These are phyloP conservation scores for Passer montanus DNA, from an alignment of 2,113 vertebrate species.

Conservation along the genomic window DNA sequence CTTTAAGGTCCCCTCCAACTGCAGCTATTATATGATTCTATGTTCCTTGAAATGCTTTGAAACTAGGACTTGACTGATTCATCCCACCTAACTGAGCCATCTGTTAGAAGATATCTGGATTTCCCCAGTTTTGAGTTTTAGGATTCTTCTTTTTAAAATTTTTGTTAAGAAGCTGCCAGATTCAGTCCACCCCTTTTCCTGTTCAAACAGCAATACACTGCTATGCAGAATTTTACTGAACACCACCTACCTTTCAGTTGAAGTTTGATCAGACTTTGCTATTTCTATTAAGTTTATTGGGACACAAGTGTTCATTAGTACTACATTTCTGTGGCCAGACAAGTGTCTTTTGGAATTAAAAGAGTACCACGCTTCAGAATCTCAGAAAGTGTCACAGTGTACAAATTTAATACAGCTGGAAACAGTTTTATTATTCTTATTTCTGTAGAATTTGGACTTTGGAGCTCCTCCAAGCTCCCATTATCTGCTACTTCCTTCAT, in stretches of 20 bases:
- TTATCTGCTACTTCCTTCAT: not conserved
- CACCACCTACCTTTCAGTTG: not conserved
- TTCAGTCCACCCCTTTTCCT: not conserved
- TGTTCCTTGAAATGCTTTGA: not conserved
- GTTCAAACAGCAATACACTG: not conserved
- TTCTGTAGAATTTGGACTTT: not conserved
- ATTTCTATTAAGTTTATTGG: not conserved
- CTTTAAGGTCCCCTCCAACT: not conserved
- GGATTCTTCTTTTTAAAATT: not conserved
- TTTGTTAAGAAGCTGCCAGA: not conserved
- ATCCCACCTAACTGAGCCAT: not conserved
- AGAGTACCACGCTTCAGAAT: not conserved
- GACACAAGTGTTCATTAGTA: not conserved
- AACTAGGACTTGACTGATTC: not conserved
- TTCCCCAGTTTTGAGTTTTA: not conserved
- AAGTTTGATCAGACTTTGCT: not conserved
- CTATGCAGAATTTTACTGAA: not conserved
- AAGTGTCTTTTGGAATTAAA: not conserved
- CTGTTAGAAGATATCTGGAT: not conserved
- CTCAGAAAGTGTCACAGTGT: not conserved
- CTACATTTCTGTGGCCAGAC: not conserved
- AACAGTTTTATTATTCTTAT: not conserved
- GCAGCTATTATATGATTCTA: not conserved
- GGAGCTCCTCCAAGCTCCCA: not conserved
- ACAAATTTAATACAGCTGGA: not conserved